Conservation (phyloP, 2,113 vertebrate genomes). For the Dolichotis patagonum region DNA sequence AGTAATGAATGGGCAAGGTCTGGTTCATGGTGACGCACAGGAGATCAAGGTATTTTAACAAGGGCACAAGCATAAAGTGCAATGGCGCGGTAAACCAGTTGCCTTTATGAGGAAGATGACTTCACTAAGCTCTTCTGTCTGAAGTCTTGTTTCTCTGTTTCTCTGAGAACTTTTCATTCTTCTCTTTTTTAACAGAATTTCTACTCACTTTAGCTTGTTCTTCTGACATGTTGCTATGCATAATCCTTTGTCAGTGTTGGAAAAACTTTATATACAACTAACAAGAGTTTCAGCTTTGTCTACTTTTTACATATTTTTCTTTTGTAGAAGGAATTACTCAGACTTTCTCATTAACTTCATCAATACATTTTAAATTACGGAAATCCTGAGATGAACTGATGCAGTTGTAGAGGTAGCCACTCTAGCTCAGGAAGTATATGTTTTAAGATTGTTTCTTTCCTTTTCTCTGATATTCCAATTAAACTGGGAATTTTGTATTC, state of each 20-base stretch:
- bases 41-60: neutral
- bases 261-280: neutral
- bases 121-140: neutral
- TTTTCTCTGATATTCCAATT: constrained; percentile 50
- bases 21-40: neutral
- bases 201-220: neutral
- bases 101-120: neutral
- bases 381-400: neutral
- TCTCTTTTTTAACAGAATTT: constrained; percentile 50
- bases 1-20: neutral
- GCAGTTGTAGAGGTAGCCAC: neutral
- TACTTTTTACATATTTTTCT: neutral
- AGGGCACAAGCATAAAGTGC: rapidly evolving
- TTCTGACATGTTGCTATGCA: neutral
- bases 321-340: neutral
- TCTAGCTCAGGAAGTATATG: rapidly evolving
- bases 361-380: neutral
- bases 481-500: constrained; percentile 52
- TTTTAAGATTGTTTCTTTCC: neutral
- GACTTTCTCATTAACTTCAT: constrained; percentile 10
- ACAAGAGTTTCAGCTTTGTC: constrained; percentile 31
- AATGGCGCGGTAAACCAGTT: neutral
- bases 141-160: neutral
- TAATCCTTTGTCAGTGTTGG: neutral
- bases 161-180: neutral